Evolutionary conservation across 1,140 invertebrate species (phyloP).

Genomic region (Gyrodactylus bullatarudis): DNA sequence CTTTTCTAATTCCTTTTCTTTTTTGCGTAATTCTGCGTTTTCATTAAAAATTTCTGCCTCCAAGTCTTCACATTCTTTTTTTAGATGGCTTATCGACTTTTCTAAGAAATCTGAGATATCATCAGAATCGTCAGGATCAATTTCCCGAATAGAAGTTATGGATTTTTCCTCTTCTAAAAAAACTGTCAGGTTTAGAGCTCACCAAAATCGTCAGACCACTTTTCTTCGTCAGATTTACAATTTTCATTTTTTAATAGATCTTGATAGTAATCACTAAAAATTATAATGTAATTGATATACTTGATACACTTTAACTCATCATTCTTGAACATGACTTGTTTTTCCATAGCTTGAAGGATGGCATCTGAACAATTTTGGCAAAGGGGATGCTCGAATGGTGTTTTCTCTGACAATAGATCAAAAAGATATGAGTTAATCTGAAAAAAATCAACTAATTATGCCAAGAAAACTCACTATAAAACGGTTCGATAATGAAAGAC

Average conservation of each 20-base stretch:
- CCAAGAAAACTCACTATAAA: background rate
- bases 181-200: too few species aligned
- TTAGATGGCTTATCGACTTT: background rate
- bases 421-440: background rate
- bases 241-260: background rate
- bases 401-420: background rate
- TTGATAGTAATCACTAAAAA: background rate
- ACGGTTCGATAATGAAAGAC: background rate
- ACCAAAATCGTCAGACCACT: background rate
- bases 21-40: background rate
- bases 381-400: background rate
- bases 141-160: too few species aligned
- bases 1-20: background rate
- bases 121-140: too few species aligned
- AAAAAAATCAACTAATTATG: background rate
- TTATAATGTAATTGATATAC: background rate
- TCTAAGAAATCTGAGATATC: too few species aligned
- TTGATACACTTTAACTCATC: background rate
- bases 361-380: background rate
- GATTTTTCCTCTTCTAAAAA: too few species aligned
- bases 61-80: background rate
- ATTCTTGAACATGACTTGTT: background rate
- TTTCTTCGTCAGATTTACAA: background rate
- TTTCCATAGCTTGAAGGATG: background rate
- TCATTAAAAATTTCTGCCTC: background rate